These are phyloP conservation scores for Standfussiana lucernea DNA, from an alignment of 2,888 invertebrate genomes.

Conservation along the genomic window DNA sequence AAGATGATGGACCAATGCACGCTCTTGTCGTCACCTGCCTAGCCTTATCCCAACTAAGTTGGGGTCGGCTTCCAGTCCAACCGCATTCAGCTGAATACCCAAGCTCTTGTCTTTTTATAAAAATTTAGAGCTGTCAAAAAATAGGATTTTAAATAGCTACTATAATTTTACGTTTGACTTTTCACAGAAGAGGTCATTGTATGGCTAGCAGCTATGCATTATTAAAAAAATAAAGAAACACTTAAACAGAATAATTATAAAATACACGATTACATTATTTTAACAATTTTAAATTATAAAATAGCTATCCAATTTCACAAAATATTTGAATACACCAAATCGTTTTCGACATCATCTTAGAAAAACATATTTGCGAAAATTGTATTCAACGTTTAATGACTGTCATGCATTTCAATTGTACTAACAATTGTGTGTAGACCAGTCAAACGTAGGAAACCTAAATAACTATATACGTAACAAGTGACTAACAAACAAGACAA, in stretches of 20 bases:
- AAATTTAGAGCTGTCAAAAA: neutral
- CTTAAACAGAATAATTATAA: neutral
- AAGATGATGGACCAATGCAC: neutral
- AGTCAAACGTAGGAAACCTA: slow-evolving; percentile 37
- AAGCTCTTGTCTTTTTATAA: neutral
- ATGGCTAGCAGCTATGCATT: too few species aligned
- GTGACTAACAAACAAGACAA: slow-evolving; percentile 40
- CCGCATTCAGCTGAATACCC: too few species aligned
- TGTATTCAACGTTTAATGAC: neutral
- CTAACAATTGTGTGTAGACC: slow-evolving; percentile 2
- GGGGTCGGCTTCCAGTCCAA: too few species aligned
- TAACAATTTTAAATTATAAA: neutral
- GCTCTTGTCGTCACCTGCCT: too few species aligned
- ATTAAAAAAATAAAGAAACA: neutral
- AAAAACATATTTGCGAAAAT: slow-evolving; percentile 14
- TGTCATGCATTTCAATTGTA: slow-evolving; percentile 13
- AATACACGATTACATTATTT: neutral
- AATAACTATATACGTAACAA: slow-evolving; percentile 50
- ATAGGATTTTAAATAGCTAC: neutral
- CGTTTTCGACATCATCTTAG: neutral
- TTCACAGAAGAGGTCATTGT: neutral
- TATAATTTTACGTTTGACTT: neutral
- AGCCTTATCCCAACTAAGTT: too few species aligned
- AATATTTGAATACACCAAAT: neutral
- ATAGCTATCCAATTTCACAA: neutral